Base-by-base conservation (phyloP, 2,888 invertebrate genomes). In the Scaptomyza flava region DNA sequence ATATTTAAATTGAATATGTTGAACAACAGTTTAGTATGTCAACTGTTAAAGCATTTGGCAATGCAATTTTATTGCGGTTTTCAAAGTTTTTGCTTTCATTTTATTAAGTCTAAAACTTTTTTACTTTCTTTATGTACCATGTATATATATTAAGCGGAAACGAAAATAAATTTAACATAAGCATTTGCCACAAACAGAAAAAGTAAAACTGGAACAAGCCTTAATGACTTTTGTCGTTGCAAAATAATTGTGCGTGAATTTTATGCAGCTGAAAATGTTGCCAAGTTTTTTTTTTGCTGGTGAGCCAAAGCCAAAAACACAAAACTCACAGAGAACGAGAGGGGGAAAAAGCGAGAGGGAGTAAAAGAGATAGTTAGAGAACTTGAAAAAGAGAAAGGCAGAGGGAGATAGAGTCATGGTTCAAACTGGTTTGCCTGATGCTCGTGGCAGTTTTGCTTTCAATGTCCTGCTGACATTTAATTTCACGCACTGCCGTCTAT, bases 191-290 rank as follows among this genome's bases (percentile, higher is more conserved):
- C 74, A 77, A 50, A 62, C 51, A 42, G 12, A 31, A 59, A 53
- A 33, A 52, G 41, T 46, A 60, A 41, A 54, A 43, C 43, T 52
- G 33, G 33, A 52, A 69, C 63, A 82, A 72, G 34, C 73, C 86
- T 76, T 83, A 82, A 82, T 82, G 81, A 86, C 81, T 86, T 86
- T 86, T 86, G 83, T 83, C 81, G 83, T 78, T 86, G 79, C 72
- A 82, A 81, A 83, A 83, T 82, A 85, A 83, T 85, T 83, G 82
- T 84, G 83, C 85, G 82, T 82, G 83, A 85, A 83, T 85, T 81
- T 78, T 66, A 59, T 62, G 59, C 51, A 70, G 60, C 58, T 51
- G 52, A 51, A 68, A 59, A 56, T 68, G 66, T 73, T 61, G 75
- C 50, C 74, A 71, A 63, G 45, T 61, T 61, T 51, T 61, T 34